Conservation (phyloP, 2,113 vertebrate genomes). For the Dicentrarchus labrax region DNA sequence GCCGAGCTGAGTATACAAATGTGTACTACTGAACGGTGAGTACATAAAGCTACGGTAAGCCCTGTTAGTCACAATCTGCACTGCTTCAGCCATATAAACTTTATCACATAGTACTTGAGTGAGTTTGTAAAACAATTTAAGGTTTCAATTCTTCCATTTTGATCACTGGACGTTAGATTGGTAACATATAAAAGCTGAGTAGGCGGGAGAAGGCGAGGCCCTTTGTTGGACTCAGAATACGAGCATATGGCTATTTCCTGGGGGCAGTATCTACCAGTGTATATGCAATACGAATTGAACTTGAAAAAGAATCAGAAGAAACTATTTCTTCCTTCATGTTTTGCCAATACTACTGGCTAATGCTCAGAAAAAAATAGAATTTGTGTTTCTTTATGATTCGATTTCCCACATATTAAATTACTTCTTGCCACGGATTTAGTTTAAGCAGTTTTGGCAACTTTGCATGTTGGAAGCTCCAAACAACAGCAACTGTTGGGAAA, state of each 20-base stretch:
- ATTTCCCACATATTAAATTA: not conserved
- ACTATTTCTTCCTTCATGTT: not conserved
- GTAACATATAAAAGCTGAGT: conserved; percentile 4
- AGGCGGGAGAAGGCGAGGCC: not conserved
- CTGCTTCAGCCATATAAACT: not conserved
- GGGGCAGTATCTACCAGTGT: no score
- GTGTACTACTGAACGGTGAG: not conserved
- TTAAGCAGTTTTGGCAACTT: not conserved
- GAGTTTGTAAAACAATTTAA: not conserved
- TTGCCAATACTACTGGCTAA: not conserved
- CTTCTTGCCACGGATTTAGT: not conserved
- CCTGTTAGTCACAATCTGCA: not conserved
- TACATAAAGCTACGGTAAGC: not conserved
- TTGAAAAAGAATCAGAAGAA: not conserved
- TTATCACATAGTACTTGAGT: not conserved
- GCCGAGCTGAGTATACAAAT: no score
- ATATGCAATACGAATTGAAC: not conserved
- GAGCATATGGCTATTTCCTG: not conserved
- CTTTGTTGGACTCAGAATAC: not conserved
- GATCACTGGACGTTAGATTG: not conserved
- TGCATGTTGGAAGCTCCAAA: not conserved
- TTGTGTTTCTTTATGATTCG: not conserved
- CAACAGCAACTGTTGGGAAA: not conserved
- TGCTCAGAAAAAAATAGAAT: not conserved
- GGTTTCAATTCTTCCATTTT: not conserved